Evolutionary conservation across 2,797 vertebrate species (phyloP).

Genomic region (Ceyx erithaca): DNA sequence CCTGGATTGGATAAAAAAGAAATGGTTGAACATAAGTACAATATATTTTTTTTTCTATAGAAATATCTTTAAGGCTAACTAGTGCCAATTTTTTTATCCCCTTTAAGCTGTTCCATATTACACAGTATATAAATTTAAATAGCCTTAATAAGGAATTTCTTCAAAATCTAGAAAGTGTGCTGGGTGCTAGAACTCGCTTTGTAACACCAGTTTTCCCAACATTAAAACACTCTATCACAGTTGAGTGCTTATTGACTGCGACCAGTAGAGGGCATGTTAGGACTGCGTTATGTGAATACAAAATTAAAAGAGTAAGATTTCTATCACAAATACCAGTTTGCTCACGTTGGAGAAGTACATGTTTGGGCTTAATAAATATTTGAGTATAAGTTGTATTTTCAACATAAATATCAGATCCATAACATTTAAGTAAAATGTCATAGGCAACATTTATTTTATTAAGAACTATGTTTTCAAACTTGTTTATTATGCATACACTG

Average conservation of each 20-base stretch:
- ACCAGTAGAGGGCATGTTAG: constrained; percentile 77
- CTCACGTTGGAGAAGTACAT: fast-evolving
- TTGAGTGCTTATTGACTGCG: not conserved
- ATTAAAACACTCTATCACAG: not conserved
- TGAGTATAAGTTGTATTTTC: not conserved
- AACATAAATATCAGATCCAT: not conserved
- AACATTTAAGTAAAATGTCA: constrained; percentile 32
- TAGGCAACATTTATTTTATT: constrained; percentile 31
- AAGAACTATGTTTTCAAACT: constrained; percentile 50
- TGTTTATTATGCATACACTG: not conserved
- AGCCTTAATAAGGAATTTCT: not conserved
- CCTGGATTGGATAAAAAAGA: not conserved
- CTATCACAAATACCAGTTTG: not conserved
- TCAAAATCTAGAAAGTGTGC: not conserved
- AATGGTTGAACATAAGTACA: fast-evolving
- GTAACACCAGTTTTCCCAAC: not conserved
- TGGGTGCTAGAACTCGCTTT: not conserved
- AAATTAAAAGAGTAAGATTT: not conserved
- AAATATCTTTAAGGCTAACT: not conserved
- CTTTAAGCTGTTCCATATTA: not conserved
- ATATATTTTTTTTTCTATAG: not conserved
- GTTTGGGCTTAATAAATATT: not conserved
- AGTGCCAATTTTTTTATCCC: not conserved
- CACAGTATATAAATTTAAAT: not conserved
- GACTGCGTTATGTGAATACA: constrained; percentile 27